phyloP scores from a whole-genome alignment of 2,797 vertebrate species.

The Poecilia velifera region DNA sequence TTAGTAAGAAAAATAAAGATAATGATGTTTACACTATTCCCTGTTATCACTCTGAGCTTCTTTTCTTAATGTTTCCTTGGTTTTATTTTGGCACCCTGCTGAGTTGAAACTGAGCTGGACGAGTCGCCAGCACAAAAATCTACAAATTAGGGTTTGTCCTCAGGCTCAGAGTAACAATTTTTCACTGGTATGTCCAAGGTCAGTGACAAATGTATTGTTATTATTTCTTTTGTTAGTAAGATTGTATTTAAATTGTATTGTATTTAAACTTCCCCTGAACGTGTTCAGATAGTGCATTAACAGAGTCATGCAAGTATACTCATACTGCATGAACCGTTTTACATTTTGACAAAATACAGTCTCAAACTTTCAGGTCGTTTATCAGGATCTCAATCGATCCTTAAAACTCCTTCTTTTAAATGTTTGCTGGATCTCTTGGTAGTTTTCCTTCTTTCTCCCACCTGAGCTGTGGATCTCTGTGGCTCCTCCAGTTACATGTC shows the following conservation, averaged over 20 bases:
- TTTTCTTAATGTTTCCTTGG: constrained; percentile 15
- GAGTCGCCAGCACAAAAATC: constrained; percentile 16
- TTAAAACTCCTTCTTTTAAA: not conserved
- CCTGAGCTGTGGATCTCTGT: not conserved
- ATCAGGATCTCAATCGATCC: not conserved
- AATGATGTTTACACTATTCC: constrained; percentile 5
- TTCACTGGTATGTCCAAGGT: constrained; percentile 12
- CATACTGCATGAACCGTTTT: not conserved
- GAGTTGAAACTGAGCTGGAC: constrained; percentile 33
- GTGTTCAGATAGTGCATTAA: not conserved
- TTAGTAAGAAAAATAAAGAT: constrained; percentile 20
- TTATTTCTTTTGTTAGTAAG: not conserved
- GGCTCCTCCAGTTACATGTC: not conserved
- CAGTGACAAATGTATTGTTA: constrained; percentile 11
- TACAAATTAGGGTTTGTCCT: constrained; percentile 13
- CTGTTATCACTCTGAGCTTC: constrained; percentile 6
- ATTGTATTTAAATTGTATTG: not conserved
- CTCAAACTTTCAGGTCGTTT: not conserved
- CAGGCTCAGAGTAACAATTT: constrained; percentile 4
- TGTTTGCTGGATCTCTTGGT: not conserved
- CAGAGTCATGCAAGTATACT: not conserved
- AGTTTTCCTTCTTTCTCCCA: not conserved
- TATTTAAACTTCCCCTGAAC: not conserved
- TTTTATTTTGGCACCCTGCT: constrained; percentile 43
- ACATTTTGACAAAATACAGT: not conserved